Evolutionary conservation across 1,140 invertebrate genomes (phyloP).

Genomic region (Caenorhabditis tropicalis): DNA sequence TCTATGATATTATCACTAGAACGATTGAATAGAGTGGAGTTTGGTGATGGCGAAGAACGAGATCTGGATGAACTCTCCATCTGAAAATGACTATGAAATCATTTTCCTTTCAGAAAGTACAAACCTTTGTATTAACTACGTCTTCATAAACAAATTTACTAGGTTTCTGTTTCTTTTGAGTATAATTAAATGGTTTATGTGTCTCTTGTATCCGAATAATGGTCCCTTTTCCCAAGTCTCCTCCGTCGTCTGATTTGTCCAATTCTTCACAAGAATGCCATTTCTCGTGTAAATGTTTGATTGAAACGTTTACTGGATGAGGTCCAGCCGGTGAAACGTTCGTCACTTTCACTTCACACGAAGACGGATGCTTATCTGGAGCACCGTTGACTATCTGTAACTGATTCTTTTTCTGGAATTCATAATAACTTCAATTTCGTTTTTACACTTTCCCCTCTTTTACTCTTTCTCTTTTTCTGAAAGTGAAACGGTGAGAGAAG

Average conservation of each 20-base stretch:
- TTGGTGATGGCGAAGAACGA: background rate
- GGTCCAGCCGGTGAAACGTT: conserved; percentile 35
- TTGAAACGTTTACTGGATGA: conserved; percentile 16
- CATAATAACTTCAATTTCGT: background rate
- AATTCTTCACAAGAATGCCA: conserved; percentile 39
- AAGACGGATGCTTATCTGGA: conserved; percentile 29
- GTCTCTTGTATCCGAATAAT: conserved; percentile 14
- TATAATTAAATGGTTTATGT: conserved; percentile 29
- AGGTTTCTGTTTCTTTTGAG: conserved; percentile 17
- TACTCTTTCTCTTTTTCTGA: background rate
- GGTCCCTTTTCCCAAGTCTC: conserved; percentile 40
- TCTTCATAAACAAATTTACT: conserved; percentile 26
- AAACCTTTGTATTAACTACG: conserved; percentile 34
- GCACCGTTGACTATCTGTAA: conserved; percentile 34
- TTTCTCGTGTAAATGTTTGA: conserved; percentile 31
- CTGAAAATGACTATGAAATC: background rate
- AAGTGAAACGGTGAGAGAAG: background rate
- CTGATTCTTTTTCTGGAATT: background rate
- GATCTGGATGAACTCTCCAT: conserved; percentile 21
- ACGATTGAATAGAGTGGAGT: conserved; percentile 4
- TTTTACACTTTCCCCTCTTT: conserved; percentile 4
- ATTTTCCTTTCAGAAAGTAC: no score
- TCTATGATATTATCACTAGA: conserved; percentile 35
- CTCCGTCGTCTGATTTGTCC: conserved; percentile 34
- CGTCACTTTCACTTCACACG: conserved; percentile 29